Evolutionary conservation across 2,888 invertebrate species (phyloP), one percentile per base, ranked within the genome.

Genomic region (Drosophila parthenogenetica): DNA sequence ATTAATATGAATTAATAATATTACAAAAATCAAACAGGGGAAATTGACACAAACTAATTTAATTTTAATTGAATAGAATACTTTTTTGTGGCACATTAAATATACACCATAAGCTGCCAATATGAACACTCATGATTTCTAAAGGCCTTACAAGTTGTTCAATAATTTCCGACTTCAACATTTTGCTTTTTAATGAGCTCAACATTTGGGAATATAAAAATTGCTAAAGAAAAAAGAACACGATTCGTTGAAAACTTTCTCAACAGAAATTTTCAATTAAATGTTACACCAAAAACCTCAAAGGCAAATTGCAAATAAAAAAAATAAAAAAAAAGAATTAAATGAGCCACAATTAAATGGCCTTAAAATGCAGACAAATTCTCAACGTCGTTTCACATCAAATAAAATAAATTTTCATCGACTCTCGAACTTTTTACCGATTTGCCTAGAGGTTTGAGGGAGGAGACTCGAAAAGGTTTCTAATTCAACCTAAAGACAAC

Each of bases 221-320:
- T 11, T 1, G 3, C 11, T 13, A 48, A 42, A n/a, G 29, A 16
- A 39, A 22, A 48, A 59, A 40, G 17, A 43, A 13, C 7, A 50
- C 29, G 62, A 48, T 42, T 62, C 57, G 49, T 32, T 46, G 29
- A 32, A 16, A 65, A 69, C 63, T 73, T 80, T 88, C 73, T 37
- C 19, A 55, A 74, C 78, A 80, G 67, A 74, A 71, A 73, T 81
- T 80, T 67, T 58, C 78, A 89, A 83, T 89, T 87, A 83, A 84
- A 89, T 70, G 71, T 55, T 48, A 84, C 75, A 69, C 70, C 67
- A 57, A 64, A 79, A 89, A 73, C 87, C 83, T 85, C 82, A 87
- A 84, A 89, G 81, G 79, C 87, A 85, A 87, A 81, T 85, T 63
- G 54, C 72, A 58, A 77, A 77, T 65, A 57, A 69, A 78, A 62